A percentile compares a stretch with the other conserved stretches of the same genome.
Conservation (phyloP, 2,888 invertebrate species). For the Blastobasis adustella region DNA sequence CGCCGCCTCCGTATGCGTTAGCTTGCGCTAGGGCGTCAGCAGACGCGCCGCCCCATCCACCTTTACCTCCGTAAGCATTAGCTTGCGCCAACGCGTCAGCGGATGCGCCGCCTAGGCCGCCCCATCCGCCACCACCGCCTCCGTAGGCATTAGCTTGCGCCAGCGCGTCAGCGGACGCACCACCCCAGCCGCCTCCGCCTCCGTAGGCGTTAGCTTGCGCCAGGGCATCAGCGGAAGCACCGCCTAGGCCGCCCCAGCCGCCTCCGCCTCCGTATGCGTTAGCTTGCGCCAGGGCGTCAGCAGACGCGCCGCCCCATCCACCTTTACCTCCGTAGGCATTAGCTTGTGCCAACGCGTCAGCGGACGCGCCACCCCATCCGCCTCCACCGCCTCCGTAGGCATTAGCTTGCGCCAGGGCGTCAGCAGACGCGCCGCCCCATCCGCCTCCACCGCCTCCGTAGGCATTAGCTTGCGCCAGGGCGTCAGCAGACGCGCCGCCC, state of each 20-base stretch:
- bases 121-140: conserved; percentile 11
- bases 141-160: conserved; percentile 9
- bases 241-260: conserved; percentile 5
- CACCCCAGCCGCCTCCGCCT: not conserved
- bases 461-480: conserved; percentile 6
- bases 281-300: not conserved
- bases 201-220: conserved; percentile 5
- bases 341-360: not conserved
- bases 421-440: too few species aligned
- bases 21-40: conserved; percentile 4
- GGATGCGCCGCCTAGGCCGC: not conserved
- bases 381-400: too few species aligned
- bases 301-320: not conserved
- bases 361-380: not conserved
- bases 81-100: conserved; percentile 15
- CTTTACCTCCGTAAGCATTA: conserved; percentile 3
- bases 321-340: not conserved
- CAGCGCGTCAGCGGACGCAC: not conserved
- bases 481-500: conserved; percentile 6
- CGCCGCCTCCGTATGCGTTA: conserved; percentile 8
- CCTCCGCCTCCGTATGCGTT: conserved; percentile 4
- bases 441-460: not conserved
- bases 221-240: conserved; percentile 1
- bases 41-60: not conserved
- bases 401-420: too few species aligned